Evolutionary conservation across 2,113 vertebrate species (phyloP).

Genomic region (Carassius carassius): DNA sequence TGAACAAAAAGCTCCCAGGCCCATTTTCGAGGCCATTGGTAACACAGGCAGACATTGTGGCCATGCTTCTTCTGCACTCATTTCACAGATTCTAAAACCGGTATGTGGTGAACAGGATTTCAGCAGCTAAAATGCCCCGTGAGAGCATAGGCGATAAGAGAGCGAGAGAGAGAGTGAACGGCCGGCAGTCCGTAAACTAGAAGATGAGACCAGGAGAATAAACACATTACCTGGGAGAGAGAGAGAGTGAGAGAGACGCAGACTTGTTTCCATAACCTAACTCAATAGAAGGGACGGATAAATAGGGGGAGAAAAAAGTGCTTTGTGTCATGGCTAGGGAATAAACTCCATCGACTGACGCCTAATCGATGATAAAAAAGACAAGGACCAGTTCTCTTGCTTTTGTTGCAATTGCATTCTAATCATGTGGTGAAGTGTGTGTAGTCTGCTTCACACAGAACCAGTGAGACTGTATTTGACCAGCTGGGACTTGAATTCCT

Average conservation of each 20-base stretch:
- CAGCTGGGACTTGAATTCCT: conserved; percentile 59
- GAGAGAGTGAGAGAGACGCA: conserved; percentile 44
- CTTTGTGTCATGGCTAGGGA: conserved; percentile 34
- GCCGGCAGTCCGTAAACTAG: conserved; percentile 69
- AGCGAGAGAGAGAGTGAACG: conserved; percentile 61
- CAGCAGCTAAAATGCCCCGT: conserved; percentile 79
- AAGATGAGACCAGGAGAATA: conserved; percentile 76
- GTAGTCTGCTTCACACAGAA: conserved; percentile 57
- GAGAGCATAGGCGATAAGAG: conserved; percentile 80
- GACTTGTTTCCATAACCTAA: conserved; percentile 70
- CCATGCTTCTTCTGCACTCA: conserved; percentile 78
- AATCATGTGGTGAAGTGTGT: conserved; percentile 54
- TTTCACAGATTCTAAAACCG: conserved; percentile 83
- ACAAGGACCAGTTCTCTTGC: conserved; percentile 54
- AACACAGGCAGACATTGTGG: conserved; percentile 81
- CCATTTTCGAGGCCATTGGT: conserved; percentile 77
- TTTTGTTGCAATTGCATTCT: conserved; percentile 54
- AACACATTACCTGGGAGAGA: conserved; percentile 76
- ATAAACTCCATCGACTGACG: conserved; percentile 51
- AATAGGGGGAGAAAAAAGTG: conserved; percentile 30
- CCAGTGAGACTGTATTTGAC: conserved; percentile 58
- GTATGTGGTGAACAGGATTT: conserved; percentile 83
- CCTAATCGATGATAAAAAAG: conserved; percentile 59
- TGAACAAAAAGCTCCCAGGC: conserved; percentile 73
- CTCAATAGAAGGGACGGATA: conserved; percentile 53